Evolutionary conservation across 2,797 vertebrate species (phyloP).

Genomic region (Lates japonicus): DNA sequence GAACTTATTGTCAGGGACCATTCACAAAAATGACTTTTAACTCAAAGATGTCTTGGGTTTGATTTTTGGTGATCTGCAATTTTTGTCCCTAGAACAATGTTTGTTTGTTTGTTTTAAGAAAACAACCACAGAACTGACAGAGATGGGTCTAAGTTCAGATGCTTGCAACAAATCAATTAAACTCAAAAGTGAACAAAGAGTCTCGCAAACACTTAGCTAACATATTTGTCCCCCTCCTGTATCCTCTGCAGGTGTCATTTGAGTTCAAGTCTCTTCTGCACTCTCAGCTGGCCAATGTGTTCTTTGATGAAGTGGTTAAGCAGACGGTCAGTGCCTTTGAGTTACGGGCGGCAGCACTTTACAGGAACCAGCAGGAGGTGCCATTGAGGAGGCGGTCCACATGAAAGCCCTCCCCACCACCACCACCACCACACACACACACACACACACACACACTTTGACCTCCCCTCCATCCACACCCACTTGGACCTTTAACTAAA

Average conservation of each 20-base stretch:
- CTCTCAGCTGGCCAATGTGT: constrained; percentile 84
- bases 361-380: constrained; percentile 55
- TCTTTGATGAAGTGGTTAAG: constrained; percentile 89
- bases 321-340: constrained; percentile 88
- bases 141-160: not conserved
- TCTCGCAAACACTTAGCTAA: not conserved
- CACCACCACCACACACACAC: not conserved
- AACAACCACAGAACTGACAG: not conserved
- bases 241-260: constrained; percentile 84
- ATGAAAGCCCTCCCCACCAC: constrained; percentile 14
- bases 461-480: not conserved
- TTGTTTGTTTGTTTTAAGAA: not conserved
- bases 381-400: constrained; percentile 40
- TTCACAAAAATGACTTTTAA: too few relatives aligned
- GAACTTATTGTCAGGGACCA: not conserved
- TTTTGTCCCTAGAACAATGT: not conserved
- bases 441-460: not conserved
- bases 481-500: constrained; percentile 4
- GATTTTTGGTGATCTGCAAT: not conserved
- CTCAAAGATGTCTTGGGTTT: too few relatives aligned
- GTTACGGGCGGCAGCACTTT: constrained; percentile 77
- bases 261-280: constrained; percentile 89
- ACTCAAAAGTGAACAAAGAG: not conserved
- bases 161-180: not conserved
- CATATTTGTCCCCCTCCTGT: not conserved